Evolutionary conservation across 1,140 invertebrate genomes (phyloP).

Genomic region (Lutraria rhynchaena): DNA sequence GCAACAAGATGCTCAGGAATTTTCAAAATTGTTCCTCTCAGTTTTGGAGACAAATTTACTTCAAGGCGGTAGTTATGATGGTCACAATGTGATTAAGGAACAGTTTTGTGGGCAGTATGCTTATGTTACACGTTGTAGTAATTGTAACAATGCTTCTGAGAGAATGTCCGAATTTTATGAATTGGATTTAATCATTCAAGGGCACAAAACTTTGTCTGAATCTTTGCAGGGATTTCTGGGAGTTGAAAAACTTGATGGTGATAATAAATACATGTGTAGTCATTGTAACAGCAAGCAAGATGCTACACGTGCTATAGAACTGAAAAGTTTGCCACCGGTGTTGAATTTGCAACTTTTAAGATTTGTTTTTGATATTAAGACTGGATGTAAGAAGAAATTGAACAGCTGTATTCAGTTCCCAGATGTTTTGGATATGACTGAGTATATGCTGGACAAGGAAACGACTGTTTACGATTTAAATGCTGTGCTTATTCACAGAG

Average conservation of each 20-base stretch:
- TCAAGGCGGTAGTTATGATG: conserved; percentile 61
- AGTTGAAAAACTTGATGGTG: conserved; percentile 87
- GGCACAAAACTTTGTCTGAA: conserved; percentile 84
- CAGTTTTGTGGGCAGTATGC: conserved; percentile 87
- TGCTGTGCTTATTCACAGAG: conserved; percentile 88
- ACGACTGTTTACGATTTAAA: conserved; percentile 85
- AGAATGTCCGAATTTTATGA: conserved; percentile 87
- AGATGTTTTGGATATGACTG: conserved; percentile 87
- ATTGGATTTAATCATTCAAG: conserved; percentile 86
- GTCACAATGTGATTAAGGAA: conserved; percentile 85
- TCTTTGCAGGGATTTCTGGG: conserved; percentile 86
- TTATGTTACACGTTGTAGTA: conserved; percentile 87
- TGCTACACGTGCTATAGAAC: conserved; percentile 85
- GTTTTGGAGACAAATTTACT: conserved; percentile 83
- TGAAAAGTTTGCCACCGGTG: conserved; percentile 87
- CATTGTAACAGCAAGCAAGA: conserved; percentile 86
- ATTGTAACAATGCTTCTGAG: conserved; percentile 85
- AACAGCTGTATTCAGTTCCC: conserved; percentile 87
- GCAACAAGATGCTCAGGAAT: conserved; percentile 89
- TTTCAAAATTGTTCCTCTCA: conserved; percentile 87
- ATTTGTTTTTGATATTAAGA: conserved; percentile 88
- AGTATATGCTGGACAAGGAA: conserved; percentile 13
- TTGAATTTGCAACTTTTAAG: conserved; percentile 88
- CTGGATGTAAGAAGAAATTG: conserved; percentile 87
- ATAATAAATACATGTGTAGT: conserved; percentile 87